These are phyloP conservation scores for Crematogaster levior DNA, from an alignment of 2,888 invertebrate genomes.

Conservation along the genomic window DNA sequence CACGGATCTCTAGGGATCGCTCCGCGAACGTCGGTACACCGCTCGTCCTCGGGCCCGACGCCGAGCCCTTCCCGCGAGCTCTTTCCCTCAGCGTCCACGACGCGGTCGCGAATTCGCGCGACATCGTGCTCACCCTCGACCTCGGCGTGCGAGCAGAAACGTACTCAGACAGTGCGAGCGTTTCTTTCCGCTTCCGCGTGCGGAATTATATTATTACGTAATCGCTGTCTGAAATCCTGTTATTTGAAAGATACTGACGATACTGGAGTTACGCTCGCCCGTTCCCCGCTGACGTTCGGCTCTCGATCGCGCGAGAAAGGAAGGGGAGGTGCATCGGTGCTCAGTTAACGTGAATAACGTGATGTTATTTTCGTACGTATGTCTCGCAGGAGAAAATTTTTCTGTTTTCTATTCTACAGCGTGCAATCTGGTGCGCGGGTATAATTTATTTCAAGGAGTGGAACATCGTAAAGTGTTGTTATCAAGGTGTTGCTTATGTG, in stretches of 20 bases:
- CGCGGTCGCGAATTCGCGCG: too few species aligned
- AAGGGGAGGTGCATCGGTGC: neutral
- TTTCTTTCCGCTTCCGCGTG: conserved; percentile 61
- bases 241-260: conserved; percentile 10
- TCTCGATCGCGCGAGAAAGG: conserved; percentile 18
- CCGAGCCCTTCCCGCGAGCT: neutral
- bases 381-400: neutral
- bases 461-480: neutral
- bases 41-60: neutral
- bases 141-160: neutral
- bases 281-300: conserved; percentile 18
- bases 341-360: neutral
- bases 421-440: neutral
- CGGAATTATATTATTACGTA: conserved; percentile 69
- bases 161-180: conserved; percentile 52
- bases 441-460: neutral
- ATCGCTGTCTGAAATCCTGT: conserved; percentile 66
- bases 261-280: conserved; percentile 4
- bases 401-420: neutral
- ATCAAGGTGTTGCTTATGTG: neutral
- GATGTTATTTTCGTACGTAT: conserved; percentile 13
- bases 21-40: neutral
- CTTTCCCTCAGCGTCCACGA: too few species aligned
- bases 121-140: neutral
- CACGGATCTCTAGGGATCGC: neutral